These are phyloP conservation scores for Mugil cephalus DNA, from an alignment of 2,113 vertebrate species.

Conservation along the genomic window DNA sequence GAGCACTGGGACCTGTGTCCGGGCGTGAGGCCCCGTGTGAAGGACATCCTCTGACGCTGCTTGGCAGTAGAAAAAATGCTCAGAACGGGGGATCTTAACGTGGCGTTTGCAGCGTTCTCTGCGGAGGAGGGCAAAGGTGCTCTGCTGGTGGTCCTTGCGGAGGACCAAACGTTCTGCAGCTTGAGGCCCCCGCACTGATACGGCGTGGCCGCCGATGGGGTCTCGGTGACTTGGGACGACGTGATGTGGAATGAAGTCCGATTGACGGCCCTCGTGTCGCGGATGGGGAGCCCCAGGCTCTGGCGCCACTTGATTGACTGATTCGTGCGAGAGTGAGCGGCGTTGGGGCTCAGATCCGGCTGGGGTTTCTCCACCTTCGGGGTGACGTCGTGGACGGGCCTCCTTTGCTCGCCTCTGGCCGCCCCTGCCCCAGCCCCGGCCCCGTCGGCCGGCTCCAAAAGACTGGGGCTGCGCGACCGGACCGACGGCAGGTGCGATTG, in stretches of 20 bases:
- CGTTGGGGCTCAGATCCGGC: constrained; percentile 12
- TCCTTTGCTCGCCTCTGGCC: constrained; percentile 42
- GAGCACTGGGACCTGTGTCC: constrained; percentile 43
- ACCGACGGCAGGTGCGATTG: constrained; percentile 20
- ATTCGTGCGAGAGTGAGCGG: constrained; percentile 46
- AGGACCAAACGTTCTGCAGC: constrained; percentile 66
- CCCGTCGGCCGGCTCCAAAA: constrained; percentile 68
- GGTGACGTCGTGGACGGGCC: neutral
- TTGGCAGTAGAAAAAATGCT: constrained; percentile 54
- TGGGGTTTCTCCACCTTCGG: constrained; percentile 20
- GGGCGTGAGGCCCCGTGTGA: constrained; percentile 27
- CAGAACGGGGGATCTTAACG: constrained; percentile 39
- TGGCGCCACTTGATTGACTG: constrained; percentile 73
- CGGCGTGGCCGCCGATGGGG: neutral
- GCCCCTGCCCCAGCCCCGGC: constrained; percentile 63
- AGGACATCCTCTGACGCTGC: constrained; percentile 57
- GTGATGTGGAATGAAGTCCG: constrained; percentile 71
- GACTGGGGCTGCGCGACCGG: constrained; percentile 45
- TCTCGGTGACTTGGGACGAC: constrained; percentile 52
- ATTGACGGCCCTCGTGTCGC: constrained; percentile 41
- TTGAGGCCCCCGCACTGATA: constrained; percentile 47
- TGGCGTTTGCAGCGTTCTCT: constrained; percentile 39
- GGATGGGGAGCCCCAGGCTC: constrained; percentile 71
- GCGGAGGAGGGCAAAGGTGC: constrained; percentile 37
- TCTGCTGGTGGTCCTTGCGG: constrained; percentile 49